Evolutionary conservation across 2,797 vertebrate genomes (phyloP).

Genomic region (Novumbra hubbsi): DNA sequence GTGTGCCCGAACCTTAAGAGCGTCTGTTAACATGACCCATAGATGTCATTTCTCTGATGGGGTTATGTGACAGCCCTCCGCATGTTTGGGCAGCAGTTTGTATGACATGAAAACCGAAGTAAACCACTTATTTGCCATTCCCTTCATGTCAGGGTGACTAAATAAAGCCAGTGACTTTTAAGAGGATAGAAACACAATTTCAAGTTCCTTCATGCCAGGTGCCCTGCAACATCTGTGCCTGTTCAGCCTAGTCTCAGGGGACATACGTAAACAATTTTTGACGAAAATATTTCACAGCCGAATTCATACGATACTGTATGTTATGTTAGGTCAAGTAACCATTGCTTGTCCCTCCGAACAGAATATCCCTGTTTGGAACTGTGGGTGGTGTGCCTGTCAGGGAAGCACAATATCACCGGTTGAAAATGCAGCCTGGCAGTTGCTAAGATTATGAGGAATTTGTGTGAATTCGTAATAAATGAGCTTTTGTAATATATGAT

Average conservation of each 20-base stretch:
- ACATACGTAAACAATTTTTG: neutral
- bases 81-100: neutral
- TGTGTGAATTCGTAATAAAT: too few species aligned
- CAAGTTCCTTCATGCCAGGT: neutral
- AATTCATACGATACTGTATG: too few species aligned
- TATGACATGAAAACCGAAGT: neutral
- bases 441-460: too few species aligned
- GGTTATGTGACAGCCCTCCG: neutral
- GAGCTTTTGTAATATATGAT: too few species aligned
- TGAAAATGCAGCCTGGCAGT: too few species aligned
- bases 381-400: too few species aligned
- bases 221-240: neutral
- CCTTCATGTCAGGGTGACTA: neutral
- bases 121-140: neutral
- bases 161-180: neutral
- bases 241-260: neutral
- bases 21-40: neutral
- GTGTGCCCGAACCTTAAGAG: too few species aligned
- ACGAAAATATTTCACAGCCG: too few species aligned
- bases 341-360: too few species aligned
- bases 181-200: neutral
- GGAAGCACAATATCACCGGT: too few species aligned
- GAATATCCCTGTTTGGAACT: too few species aligned
- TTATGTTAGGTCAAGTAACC: too few species aligned
- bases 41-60: neutral